Conservation (phyloP, 2,113 vertebrate genomes). For the Corydoras sp. region DNA sequence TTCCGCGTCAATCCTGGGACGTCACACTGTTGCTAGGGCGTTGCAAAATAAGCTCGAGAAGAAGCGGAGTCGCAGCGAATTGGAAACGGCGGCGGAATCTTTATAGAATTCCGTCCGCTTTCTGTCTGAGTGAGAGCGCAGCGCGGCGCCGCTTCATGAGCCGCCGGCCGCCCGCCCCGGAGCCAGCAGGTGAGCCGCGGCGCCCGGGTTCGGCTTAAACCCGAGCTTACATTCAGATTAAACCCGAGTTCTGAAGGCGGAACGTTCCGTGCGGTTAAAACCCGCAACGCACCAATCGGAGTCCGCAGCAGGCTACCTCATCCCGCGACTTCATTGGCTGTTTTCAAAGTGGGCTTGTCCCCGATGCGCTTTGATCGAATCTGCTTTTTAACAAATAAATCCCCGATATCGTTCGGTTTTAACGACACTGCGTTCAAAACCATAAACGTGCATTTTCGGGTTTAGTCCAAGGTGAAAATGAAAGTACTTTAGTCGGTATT, state of each 20-base stretch:
- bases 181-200: constrained; percentile 22
- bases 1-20: constrained; percentile 41
- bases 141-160: background rate
- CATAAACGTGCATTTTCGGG: background rate
- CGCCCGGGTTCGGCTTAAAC: background rate
- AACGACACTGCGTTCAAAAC: background rate
- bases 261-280: background rate
- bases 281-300: constrained; percentile 20
- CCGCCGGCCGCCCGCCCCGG: background rate
- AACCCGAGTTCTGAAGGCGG: constrained; percentile 25
- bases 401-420: background rate
- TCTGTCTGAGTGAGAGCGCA: background rate
- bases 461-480: background rate
- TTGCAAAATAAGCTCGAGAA: constrained; percentile 37
- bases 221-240: background rate
- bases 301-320: background rate
- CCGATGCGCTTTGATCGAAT: background rate
- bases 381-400: background rate
- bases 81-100: constrained; percentile 7
- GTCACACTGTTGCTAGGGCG: constrained; percentile 52
- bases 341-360: background rate
- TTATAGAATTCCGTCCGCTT: background rate
- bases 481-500: too few species aligned
- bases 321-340: constrained; percentile 15
- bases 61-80: constrained; percentile 27